Percentiles rank a stretch among this genome's conserved stretches.
Conservation (phyloP, 2,797 vertebrate genomes). For the Enteromius afrohamiltoni region DNA sequence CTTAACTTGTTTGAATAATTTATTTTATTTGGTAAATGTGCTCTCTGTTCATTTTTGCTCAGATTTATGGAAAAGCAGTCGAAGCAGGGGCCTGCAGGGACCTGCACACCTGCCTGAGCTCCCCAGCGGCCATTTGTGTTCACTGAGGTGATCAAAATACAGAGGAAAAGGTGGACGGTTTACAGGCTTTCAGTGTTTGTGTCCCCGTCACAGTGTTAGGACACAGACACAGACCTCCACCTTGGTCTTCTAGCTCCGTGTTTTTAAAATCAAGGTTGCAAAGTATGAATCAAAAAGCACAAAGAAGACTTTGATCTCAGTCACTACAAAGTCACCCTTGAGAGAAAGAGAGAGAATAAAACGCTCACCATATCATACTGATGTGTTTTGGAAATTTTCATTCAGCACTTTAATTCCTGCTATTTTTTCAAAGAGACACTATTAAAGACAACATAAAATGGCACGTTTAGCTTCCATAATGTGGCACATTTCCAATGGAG, state of each 20-base stretch:
- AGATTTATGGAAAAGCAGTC: neutral
- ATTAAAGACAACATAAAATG: neutral
- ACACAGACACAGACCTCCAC: neutral
- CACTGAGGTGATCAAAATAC: slow-evolving; percentile 15
- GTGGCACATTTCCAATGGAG: neutral
- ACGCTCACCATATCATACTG: neutral
- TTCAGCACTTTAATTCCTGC: slow-evolving; percentile 4
- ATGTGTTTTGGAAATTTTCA: neutral
- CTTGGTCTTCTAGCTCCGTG: neutral
- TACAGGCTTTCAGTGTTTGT: slow-evolving; percentile 1
- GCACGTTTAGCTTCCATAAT: neutral
- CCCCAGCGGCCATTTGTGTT: neutral
- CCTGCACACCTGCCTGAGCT: slow-evolving; percentile 21
- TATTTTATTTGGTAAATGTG: neutral
- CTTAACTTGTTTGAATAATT: neutral
- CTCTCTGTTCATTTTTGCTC: neutral
- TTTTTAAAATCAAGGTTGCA: neutral
- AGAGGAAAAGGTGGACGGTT: neutral
- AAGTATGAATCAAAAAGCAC: neutral
- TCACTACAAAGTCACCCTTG: neutral
- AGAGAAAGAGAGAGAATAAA: neutral
- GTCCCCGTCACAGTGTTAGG: neutral
- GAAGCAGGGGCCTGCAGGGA: neutral
- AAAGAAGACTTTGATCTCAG: slow-evolving; percentile 15
- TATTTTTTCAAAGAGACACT: slow-evolving; percentile 4